Percentiles rank a stretch among this genome's conserved stretches.
These are phyloP conservation scores for Ashinkailepas kermadecensis DNA, from an alignment of 2,888 invertebrate genomes.

Conservation along the genomic window DNA sequence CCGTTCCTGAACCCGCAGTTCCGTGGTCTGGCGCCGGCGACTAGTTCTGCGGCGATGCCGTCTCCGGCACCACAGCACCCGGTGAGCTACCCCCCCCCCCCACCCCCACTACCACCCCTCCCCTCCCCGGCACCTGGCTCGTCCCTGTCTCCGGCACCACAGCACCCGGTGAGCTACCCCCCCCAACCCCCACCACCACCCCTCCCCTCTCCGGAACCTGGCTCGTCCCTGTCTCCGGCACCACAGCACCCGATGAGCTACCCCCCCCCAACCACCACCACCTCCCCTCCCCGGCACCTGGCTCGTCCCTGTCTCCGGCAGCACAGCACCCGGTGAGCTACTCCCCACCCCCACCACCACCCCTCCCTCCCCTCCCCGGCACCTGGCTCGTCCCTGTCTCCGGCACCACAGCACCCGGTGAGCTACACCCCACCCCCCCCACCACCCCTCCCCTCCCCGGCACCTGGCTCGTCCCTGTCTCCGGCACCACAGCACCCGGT, in stretches of 20 bases:
- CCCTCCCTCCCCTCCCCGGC: no score
- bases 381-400: no score
- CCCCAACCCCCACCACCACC: no score
- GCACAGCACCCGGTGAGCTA: neutral
- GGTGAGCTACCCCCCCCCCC: neutral
- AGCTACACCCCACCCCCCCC: neutral
- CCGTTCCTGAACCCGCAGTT: conserved; percentile 17
- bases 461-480: no score
- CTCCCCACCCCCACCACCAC: no score
- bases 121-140: neutral
- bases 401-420: neutral
- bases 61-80: neutral
- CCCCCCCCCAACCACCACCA: no score
- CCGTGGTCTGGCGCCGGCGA: neutral
- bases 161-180: neutral
- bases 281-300: neutral
- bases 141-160: neutral
- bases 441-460: no score
- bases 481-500: neutral
- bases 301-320: neutral
- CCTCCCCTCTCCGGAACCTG: no score
- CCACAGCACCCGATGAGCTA: neutral
- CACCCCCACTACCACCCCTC: no score
- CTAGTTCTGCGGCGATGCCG: neutral
- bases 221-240: neutral